Evolutionary conservation across 2,888 invertebrate species (phyloP).

Genomic region (Congeria kusceri): DNA sequence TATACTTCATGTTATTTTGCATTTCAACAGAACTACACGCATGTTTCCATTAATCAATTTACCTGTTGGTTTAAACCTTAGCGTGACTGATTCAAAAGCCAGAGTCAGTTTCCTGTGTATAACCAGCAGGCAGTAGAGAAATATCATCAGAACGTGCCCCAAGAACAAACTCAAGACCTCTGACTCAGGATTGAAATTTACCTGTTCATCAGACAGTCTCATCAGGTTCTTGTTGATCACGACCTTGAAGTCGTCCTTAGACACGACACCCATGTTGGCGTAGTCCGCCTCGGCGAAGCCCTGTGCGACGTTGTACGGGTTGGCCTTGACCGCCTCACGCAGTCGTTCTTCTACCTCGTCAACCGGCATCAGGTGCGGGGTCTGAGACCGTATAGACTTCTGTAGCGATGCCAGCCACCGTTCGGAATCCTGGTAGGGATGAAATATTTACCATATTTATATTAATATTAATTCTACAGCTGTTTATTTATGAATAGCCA

Average conservation of each 20-base stretch:
- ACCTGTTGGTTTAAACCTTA: no score
- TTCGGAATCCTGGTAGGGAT: constrained; percentile 70
- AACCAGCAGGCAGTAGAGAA: no score
- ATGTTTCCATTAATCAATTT: no score
- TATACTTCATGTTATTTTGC: no score
- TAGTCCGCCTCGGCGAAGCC: constrained; percentile 81
- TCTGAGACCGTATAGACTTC: constrained; percentile 66
- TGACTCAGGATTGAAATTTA: no score
- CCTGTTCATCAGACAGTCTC: constrained; percentile 81
- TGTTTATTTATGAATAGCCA: no score
- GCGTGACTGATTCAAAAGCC: no score
- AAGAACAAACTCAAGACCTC: no score
- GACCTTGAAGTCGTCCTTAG: constrained; percentile 74
- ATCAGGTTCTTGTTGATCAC: constrained; percentile 76
- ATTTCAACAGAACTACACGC: no score
- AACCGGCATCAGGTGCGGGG: constrained; percentile 63
- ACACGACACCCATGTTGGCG: constrained; percentile 81
- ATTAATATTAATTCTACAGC: no score
- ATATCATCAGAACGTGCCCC: no score
- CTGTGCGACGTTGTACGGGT: constrained; percentile 73
- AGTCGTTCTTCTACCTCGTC: constrained; percentile 79
- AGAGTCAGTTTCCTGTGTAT: no score
- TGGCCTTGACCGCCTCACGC: constrained; percentile 76
- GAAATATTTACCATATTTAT: background rate
- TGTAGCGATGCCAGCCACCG: constrained; percentile 74